Conservation (phyloP, 92 coral and sea anemone genomes). For the Parazoanthus atlanticus region DNA sequence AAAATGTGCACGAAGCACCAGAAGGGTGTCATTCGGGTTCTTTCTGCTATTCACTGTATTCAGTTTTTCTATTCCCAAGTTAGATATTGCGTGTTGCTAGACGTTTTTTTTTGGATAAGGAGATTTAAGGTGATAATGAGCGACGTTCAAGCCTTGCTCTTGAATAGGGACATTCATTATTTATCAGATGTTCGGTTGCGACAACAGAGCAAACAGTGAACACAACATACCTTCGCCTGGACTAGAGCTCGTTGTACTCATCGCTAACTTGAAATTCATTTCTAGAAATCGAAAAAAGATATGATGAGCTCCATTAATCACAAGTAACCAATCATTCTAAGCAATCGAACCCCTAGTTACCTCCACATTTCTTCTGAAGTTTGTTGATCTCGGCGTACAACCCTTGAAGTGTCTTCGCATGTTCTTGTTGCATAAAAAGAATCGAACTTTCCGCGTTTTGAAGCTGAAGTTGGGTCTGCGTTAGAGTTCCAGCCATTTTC, state of each 20-base stretch:
- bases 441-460: slow-evolving; percentile 98
- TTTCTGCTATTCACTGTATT: too few species aligned
- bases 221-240: slow-evolving; percentile 77
- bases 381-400: slow-evolving; percentile 95
- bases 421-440: slow-evolving; percentile 97
- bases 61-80: neutral
- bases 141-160: slow-evolving; percentile 9
- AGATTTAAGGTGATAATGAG: slow-evolving; percentile 24
- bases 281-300: slow-evolving; percentile 55
- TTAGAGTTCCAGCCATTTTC: slow-evolving; percentile 77
- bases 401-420: slow-evolving; percentile 94
- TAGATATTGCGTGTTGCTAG: neutral
- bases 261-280: slow-evolving; percentile 91
- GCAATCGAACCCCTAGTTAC: slow-evolving; percentile 42
- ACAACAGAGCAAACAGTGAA: slow-evolving; percentile 35
- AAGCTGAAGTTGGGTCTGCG: slow-evolving; percentile 86
- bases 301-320: neutral
- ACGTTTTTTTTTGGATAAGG: neutral
- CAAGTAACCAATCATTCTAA: neutral
- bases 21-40: neutral
- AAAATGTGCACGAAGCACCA: too few species aligned
- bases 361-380: slow-evolving; percentile 99
- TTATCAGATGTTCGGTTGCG: slow-evolving; percentile 34
- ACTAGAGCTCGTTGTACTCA: slow-evolving; percentile 80
- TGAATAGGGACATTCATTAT: slow-evolving; percentile 26